Conservation (phyloP, 2,113 vertebrate species). For the Corvus moneduloides region DNA sequence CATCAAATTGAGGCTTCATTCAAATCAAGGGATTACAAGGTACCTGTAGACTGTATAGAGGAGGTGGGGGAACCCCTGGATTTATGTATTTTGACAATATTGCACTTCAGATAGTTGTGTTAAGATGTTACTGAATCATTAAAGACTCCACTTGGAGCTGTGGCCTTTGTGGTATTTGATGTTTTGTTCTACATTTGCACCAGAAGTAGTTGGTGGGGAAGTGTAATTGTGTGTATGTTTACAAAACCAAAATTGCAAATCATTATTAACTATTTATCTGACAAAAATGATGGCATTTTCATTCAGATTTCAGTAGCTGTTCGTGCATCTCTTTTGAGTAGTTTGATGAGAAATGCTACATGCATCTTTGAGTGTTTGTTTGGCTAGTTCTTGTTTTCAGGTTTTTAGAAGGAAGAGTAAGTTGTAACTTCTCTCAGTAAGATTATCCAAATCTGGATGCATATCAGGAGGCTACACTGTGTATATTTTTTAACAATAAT, state of each 20-base stretch:
- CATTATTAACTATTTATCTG: not conserved
- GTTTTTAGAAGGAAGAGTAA: not conserved
- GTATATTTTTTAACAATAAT: not conserved
- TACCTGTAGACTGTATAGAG: not conserved
- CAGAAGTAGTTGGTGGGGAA: not conserved
- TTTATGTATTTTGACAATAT: not conserved
- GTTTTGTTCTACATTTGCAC: not conserved
- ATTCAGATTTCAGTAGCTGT: not conserved
- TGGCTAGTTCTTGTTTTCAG: not conserved
- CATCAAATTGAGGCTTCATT: not conserved
- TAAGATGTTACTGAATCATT: not conserved
- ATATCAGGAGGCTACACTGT: not conserved
- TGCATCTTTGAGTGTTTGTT: not conserved
- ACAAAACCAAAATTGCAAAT: not conserved
- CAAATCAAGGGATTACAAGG: not conserved
- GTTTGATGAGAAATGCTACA: not conserved
- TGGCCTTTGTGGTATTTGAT: not conserved
- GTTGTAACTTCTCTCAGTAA: not conserved
- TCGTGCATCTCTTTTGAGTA: not conserved
- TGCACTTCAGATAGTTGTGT: not conserved
- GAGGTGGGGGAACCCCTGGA: not conserved
- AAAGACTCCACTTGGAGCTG: not conserved
- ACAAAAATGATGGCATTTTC: not conserved
- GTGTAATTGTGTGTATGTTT: not conserved
- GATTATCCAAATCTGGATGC: not conserved